Percentiles rank a stretch among this genome's conserved stretches.
phyloP scores from a whole-genome alignment of 2,888 invertebrate species.

The Cerceris rybyensis region DNA sequence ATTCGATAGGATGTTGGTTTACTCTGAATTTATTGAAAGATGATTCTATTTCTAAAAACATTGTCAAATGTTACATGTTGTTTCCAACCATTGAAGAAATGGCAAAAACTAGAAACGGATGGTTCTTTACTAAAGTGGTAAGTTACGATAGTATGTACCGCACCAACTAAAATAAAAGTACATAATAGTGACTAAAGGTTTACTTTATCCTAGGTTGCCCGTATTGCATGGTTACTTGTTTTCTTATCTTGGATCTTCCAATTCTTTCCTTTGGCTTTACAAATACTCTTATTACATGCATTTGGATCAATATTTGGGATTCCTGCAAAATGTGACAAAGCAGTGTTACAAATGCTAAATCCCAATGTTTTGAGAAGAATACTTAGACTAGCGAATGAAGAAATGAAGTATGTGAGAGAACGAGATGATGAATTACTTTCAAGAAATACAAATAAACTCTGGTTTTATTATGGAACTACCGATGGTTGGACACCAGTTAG shows the following conservation, averaged over 20 bases:
- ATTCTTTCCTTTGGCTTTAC: conserved; percentile 84
- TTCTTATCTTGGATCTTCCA: conserved; percentile 83
- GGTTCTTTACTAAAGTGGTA: conserved; percentile 85
- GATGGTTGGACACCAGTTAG: conserved; percentile 93
- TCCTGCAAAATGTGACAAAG: conserved; percentile 82
- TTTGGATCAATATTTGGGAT: conserved; percentile 84
- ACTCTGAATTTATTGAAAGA: conserved; percentile 88
- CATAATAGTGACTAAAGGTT: conserved; percentile 39
- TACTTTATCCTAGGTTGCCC: conserved; percentile 79
- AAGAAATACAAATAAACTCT: conserved; percentile 85
- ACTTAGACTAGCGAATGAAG: conserved; percentile 89
- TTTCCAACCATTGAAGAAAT: conserved; percentile 95
- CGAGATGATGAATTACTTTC: conserved; percentile 86
- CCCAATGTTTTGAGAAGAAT: conserved; percentile 86
- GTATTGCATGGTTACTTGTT: conserved; percentile 81
- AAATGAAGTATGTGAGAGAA: conserved; percentile 89
- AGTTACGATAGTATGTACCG: conserved; percentile 65
- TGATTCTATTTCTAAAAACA: conserved; percentile 83
- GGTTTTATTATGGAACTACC: conserved; percentile 89
- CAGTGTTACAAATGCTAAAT: conserved; percentile 84
- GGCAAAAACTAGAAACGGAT: conserved; percentile 89
- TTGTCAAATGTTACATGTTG: conserved; percentile 88
- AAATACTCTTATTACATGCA: conserved; percentile 83
- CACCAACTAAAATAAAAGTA: not conserved
- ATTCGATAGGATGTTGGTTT: conserved; percentile 96